phyloP scores from a whole-genome alignment of 2,797 vertebrate genomes.

The Melopsittacus undulatus region DNA sequence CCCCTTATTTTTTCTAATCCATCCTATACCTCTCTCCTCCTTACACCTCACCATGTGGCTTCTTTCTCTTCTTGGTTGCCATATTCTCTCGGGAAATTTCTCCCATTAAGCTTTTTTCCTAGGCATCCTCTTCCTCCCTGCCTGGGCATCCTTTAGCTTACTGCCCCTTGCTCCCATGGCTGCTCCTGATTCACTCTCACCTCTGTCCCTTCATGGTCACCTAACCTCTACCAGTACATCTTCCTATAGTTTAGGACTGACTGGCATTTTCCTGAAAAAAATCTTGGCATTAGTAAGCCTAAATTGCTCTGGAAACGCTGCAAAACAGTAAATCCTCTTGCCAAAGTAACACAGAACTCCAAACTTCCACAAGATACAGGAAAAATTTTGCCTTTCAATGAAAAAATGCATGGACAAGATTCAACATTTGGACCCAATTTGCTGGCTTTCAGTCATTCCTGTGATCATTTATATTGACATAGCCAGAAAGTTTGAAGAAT shows the following conservation, averaged over 20 bases:
- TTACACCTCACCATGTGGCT: rapidly evolving
- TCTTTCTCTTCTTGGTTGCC: background rate
- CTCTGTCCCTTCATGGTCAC: background rate
- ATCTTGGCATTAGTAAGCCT: background rate
- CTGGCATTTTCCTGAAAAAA: background rate
- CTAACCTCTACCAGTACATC: background rate
- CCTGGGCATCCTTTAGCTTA: background rate
- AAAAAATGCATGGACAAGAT: background rate
- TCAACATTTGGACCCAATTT: background rate
- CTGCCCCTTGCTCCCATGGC: background rate
- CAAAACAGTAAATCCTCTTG: background rate
- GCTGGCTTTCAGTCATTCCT: background rate
- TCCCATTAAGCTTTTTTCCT: background rate
- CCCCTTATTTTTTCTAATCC: background rate
- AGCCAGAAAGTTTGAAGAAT: background rate
- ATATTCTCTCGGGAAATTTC: background rate
- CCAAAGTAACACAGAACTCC: background rate
- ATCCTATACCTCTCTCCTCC: background rate
- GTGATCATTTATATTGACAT: background rate
- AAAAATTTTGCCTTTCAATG: background rate
- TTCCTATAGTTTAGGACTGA: background rate
- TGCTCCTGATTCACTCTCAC: background rate
- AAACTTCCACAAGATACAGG: background rate
- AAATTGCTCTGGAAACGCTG: background rate
- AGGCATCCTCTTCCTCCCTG: background rate